Evolutionary conservation across 2,797 vertebrate genomes (phyloP), one percentile per base, ranked within the genome.

Genomic region (Champsocephalus esox): DNA sequence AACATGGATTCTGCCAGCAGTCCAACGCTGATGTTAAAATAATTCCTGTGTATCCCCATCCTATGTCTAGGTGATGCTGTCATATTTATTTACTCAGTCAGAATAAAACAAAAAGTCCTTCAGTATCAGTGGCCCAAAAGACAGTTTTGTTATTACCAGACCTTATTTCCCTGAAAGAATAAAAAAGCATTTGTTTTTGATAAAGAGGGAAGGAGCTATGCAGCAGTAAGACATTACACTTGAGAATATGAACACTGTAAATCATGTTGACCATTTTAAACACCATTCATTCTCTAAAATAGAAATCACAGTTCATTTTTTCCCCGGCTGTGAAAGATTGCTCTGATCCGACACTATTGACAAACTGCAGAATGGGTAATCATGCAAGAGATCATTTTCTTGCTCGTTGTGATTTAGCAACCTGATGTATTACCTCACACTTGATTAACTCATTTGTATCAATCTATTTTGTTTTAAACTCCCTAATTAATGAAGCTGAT

Each of bases 1-100:
- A 32, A 83, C 72, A 41, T 61, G 60, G 75, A 75, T 74, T 66
- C 76, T 86, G 57, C 76, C 55, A 70, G 63, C 66, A 76, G 61
- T 75, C 70, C 65, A 56, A 46, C 44, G 48, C 52, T 68, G 69
- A 79, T 59, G 21, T 38, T 45, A 9, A 41, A 44, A 54, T 24
- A 68, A 54, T 7, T 12, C 17, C 0, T 21, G 11, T 48, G 13
- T 43, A 44, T 60, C 21, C 13, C 54, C 38, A 8, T 58, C 1
- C 43, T 14, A 6, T 52, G 54, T 65, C 12, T 3, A 58, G 16
- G 9, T 72, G 46, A 46, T 44, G 43, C 59, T 79, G 44, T 76
- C 77, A 59, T n/a, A 28, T 7, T 77, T 64, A 66, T 70, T 75
- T 48, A 19, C 38, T 38, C 51, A 66, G 58, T 73, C 61, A 72